These are phyloP conservation scores for Catostomus latipinnis DNA, from an alignment of 2,797 vertebrate genomes.

Conservation along the genomic window DNA sequence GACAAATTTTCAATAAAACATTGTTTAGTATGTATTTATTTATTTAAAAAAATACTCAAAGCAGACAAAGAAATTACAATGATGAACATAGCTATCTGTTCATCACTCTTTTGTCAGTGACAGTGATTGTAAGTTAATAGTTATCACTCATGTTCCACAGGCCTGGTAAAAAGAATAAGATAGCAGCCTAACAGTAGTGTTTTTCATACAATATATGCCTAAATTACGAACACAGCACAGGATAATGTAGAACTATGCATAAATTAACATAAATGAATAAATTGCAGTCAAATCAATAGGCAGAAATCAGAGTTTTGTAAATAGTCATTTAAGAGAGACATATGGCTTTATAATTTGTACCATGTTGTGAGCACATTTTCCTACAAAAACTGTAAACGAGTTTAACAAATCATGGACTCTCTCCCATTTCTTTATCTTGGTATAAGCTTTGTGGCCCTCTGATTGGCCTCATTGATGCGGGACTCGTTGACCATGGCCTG, in stretches of 20 bases:
- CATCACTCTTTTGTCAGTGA: not conserved
- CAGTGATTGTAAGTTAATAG: not conserved
- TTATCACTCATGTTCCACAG: constrained; percentile 6
- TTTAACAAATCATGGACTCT: not conserved
- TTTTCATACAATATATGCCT: not conserved
- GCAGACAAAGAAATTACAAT: constrained; percentile 1
- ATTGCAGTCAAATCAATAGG: not conserved
- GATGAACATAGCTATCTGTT: not conserved
- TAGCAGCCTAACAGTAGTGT: not conserved
- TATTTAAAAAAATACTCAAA: not conserved
- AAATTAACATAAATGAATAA: not conserved
- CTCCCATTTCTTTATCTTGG: constrained; percentile 64
- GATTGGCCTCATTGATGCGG: constrained; percentile 83
- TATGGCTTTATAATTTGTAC: not conserved
- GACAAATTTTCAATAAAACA: too few species aligned
- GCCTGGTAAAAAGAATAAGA: not conserved
- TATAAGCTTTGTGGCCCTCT: constrained; percentile 81
- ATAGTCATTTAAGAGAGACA: not conserved
- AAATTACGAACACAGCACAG: not conserved
- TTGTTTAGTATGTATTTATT: not conserved
- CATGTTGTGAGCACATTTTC: constrained; percentile 1
- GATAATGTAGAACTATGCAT: not conserved
- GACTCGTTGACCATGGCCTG: constrained; percentile 79
- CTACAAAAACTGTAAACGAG: constrained; percentile 3
- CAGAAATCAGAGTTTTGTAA: constrained; percentile 7